Conservation (phyloP, 2,797 vertebrate species). For the Smutsia gigantea region DNA sequence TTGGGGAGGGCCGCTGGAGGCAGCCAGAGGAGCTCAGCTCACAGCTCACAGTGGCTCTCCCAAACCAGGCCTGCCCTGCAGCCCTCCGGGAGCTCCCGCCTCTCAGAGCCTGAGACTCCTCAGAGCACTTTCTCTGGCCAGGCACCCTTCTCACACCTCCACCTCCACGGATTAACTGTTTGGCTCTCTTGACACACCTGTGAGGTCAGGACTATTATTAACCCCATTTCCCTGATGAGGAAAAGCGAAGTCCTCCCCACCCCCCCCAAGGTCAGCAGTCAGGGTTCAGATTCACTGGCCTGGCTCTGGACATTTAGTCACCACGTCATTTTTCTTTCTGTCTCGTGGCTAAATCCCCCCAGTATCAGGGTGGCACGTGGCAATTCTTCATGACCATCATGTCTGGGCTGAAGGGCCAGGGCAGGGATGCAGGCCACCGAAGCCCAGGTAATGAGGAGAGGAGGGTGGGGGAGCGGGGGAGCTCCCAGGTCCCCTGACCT, state of each 20-base stretch:
- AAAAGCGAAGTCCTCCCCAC: neutral
- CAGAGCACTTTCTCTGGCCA: neutral
- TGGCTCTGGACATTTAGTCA: neutral
- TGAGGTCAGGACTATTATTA: neutral
- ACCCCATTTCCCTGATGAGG: neutral
- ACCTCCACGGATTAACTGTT: neutral
- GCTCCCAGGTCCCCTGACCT: neutral
- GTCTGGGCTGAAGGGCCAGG: neutral
- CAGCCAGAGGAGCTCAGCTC: neutral
- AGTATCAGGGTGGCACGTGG: fast-evolving
- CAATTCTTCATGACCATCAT: neutral
- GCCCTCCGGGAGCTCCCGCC: neutral
- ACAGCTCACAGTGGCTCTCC: neutral
- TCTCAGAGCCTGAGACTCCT: neutral
- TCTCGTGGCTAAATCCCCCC: neutral
- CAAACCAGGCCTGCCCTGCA: neutral
- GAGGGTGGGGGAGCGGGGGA: neutral
- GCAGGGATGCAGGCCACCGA: neutral
- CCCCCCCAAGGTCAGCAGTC: neutral
- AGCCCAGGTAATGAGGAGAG: neutral
- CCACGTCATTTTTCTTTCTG: neutral
- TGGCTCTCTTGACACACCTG: neutral
- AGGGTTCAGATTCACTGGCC: neutral
- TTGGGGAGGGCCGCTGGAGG: neutral
- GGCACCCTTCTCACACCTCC: neutral